Base-by-base conservation (phyloP, 2,888 invertebrate genomes). In the Orgyia antiqua region DNA sequence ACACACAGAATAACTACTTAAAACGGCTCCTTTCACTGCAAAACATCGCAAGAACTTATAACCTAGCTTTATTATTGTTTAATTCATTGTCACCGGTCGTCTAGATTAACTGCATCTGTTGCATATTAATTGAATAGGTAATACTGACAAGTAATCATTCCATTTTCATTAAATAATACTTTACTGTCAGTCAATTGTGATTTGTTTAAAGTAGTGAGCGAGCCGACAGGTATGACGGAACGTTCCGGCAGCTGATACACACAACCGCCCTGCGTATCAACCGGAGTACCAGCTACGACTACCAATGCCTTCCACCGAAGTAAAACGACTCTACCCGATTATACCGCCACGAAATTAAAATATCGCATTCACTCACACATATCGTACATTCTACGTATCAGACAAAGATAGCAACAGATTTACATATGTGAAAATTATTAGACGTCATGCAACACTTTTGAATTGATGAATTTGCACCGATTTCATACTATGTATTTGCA, bases 11-110 rank as follows among this genome's bases (percentile, higher is more conserved):
- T 48, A 53, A 57, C 53, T 51, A 65, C 59, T 60, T 51, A 58
- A 56, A 61, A 60, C 55, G 60, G 53, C 66, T 65, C 74, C 82
- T 83, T 82, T 83, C 83, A 82, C 82, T 75, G 50, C 61, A 68
- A 10, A 65, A 68, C 67, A 67, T 66, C 56, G 64, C 61, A 64
- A 58, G 60, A 64, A 62, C 58, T 52, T 41, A 13, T 58, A 65
- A 68, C 62, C 60, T 63, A 60, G 54, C 63, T 57, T 60, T 61
- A 60, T 49, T 68, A 62, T 65, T 62, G 48, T 60, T 47, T 60
- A 73, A 75, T 68, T 75, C 79, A 77, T 60, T 49, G 63, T 61
- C 58, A 57, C 59, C 76, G 76, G 70, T 58, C 60, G 52, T 39
- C 69, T 76, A 64, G 80, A 4, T n/a, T 32, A 34, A 30, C 13